phyloP scores from a whole-genome alignment of 1,140 invertebrate species.

The Ectropis grisescens region DNA sequence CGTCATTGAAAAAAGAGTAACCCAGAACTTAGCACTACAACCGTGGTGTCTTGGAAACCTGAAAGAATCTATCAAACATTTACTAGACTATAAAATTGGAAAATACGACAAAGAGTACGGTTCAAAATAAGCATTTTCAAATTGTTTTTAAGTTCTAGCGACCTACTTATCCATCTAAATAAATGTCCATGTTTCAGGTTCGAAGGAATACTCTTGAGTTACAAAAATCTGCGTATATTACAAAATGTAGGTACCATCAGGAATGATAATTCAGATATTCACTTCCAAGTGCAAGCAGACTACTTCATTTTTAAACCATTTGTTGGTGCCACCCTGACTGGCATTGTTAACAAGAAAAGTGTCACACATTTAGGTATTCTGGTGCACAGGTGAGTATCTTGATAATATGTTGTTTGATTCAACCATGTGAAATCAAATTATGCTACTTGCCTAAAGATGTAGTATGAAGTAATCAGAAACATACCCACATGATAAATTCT shows the following conservation, averaged over 20 bases:
- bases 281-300: constrained; percentile 74
- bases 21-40: constrained; percentile 71
- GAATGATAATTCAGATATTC: constrained; percentile 72
- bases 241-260: constrained; percentile 66
- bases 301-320: constrained; percentile 74
- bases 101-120: constrained; percentile 71
- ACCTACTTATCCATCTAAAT: too few species aligned
- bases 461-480: too few species aligned
- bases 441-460: too few species aligned
- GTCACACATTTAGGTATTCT: constrained; percentile 74
- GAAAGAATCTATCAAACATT: constrained; percentile 65
- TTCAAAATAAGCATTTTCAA: constrained; percentile 1
- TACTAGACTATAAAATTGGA: constrained; percentile 67
- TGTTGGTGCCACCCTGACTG: constrained; percentile 63
- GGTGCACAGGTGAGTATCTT: constrained; percentile 66
- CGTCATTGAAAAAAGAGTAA: constrained; percentile 67
- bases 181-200: constrained; percentile 51
- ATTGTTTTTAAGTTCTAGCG: too few species aligned
- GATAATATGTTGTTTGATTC: too few species aligned
- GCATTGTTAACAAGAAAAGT: constrained; percentile 74
- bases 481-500: too few species aligned
- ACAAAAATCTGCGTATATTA: constrained; percentile 73
- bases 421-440: too few species aligned
- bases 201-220: constrained; percentile 74
- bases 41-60: constrained; percentile 74